Conservation (phyloP, 2,888 invertebrate species). For the Epistrophe grossulariae region DNA sequence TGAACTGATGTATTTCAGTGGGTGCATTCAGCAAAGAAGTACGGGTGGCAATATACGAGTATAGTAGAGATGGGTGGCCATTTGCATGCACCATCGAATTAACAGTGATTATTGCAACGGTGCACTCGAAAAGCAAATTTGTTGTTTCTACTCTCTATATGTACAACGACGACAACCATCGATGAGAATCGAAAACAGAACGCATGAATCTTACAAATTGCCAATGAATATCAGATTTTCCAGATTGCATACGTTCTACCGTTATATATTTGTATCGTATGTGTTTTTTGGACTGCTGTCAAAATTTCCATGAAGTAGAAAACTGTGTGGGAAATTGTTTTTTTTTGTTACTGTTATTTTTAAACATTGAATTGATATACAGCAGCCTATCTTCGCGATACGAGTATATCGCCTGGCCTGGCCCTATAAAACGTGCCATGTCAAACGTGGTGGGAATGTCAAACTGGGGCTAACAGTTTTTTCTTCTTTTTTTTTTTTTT, state of each 20-base stretch:
- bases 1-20: constrained; percentile 29
- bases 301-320: neutral
- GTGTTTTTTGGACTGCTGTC: neutral
- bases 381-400: neutral
- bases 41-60: neutral
- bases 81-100: constrained; percentile 48
- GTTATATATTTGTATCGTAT: neutral
- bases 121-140: constrained; percentile 53
- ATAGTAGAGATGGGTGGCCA: neutral
- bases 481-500: constrained; percentile 5
- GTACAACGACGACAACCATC: neutral
- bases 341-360: constrained; percentile 8
- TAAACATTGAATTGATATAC: constrained; percentile 2
- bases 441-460: constrained; percentile 33
- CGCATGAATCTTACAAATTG: constrained; percentile 58
- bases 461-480: constrained; percentile 28
- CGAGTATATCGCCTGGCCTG: neutral
- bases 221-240: constrained; percentile 71
- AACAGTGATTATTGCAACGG: constrained; percentile 63
- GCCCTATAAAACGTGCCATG: constrained; percentile 12
- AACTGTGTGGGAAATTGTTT: neutral
- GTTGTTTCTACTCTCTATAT: constrained; percentile 15
- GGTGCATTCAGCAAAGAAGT: constrained; percentile 40
- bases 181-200: constrained; percentile 25
- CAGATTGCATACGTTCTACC: constrained; percentile 38